Evolutionary conservation across 2,113 vertebrate genomes (phyloP), one percentile per base, ranked within the genome.

Genomic region (Hemichromis elongatus): DNA sequence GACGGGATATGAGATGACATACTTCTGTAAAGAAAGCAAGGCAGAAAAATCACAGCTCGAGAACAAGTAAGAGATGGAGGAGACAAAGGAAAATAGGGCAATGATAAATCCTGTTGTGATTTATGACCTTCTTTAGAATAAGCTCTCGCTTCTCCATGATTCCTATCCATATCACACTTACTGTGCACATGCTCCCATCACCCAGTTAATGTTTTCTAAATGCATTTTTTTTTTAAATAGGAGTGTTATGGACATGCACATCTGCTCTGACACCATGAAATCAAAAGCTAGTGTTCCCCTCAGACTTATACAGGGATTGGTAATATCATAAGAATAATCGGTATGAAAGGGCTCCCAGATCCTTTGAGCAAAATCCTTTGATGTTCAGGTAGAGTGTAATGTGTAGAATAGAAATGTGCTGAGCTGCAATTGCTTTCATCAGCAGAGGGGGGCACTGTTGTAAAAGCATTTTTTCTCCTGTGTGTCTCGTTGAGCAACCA

Each of bases 1-100:
- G 95, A 95, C 82, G 55, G 93, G 90, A 93, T 93, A 95, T 93
- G 91, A 95, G 94, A 93, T 87, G 88, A 88, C 83, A 63, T 82
- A 87, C 80, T 80, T 90, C 88, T 80, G 81, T 85, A 86, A 83
- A 88, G 79, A 84, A 84, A 86, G 75, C 52, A 82, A 88, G 79
- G 78, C 56, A 37, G 55, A 77, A 54, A 24, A 59, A 66, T 88
- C 61, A 13, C 68, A 79, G 21, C 56, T 37, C 61, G 80, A 7
- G 45, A 80, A 80, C 19, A 33, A 63, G 82, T 89, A 79, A 78
- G 16, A 47, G 21, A 75, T 52, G 28, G 28, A 28, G 50, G 3
- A 54, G 55, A 50, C 77, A 52, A 40, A 14, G 4, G 4, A 55
- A 85, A 86, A 86, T 55, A 37, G 37, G 53, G 83, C 45, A 91